Percentiles rank a stretch among this genome's conserved stretches.
Conservation (phyloP, 2,113 vertebrate genomes). For the Platycercus adscitus region DNA sequence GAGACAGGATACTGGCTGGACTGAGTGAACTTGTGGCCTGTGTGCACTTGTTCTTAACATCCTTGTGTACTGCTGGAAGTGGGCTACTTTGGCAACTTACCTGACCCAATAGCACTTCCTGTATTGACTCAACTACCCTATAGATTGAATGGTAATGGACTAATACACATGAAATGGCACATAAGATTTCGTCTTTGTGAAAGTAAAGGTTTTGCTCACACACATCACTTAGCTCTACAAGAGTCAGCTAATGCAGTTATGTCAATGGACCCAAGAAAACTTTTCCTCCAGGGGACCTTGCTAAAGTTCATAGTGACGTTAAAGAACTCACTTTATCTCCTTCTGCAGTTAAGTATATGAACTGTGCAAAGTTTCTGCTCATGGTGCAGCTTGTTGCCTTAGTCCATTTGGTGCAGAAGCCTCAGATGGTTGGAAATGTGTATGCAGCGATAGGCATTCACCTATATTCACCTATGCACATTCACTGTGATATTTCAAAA, state of each 20-base stretch:
- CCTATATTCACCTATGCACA: neutral
- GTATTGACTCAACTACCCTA: neutral
- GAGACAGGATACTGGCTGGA: neutral
- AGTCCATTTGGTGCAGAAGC: neutral
- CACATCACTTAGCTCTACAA: neutral
- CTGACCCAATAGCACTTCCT: neutral
- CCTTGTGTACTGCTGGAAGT: neutral
- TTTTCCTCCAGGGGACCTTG: neutral
- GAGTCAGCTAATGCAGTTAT: neutral
- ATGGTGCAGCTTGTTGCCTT: neutral
- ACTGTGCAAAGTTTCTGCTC: neutral
- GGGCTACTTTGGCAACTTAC: neutral
- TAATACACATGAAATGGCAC: neutral
- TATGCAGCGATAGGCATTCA: neutral
- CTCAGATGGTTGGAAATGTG: neutral
- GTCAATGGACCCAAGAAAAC: neutral
- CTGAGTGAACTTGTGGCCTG: neutral
- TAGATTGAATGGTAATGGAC: neutral
- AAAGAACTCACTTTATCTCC: neutral
- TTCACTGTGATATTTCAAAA: neutral
- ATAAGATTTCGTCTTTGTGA: neutral
- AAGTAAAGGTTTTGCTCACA: neutral
- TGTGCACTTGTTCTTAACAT: neutral
- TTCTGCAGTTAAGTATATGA: neutral
- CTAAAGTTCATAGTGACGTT: neutral